Percentiles rank a stretch among this genome's conserved stretches.
Evolutionary conservation across 2,113 vertebrate species (phyloP).

Genomic region (Erythrocercus mccallii): DNA sequence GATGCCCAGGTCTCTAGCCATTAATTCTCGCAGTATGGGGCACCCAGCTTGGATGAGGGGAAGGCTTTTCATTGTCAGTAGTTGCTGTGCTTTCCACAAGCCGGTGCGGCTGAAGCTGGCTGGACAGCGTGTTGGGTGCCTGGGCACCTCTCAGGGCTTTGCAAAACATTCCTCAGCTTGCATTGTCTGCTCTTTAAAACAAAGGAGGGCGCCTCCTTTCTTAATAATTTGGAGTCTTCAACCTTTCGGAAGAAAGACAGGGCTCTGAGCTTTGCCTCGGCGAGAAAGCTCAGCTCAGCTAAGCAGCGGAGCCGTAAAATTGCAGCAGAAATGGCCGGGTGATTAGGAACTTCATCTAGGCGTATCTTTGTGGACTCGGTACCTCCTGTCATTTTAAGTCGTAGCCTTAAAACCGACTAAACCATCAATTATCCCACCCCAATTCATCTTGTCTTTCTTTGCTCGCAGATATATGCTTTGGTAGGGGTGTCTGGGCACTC

Average conservation of each 20-base stretch:
- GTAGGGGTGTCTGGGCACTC: not conserved
- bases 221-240: conserved; percentile 33
- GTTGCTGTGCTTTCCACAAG: conserved; percentile 68
- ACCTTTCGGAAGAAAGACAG: not conserved
- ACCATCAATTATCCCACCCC: not conserved
- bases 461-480: not conserved
- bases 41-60: conserved; percentile 75
- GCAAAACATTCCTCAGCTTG: conserved; percentile 44
- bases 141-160: conserved; percentile 55
- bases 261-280: not conserved
- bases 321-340: conserved; percentile 1
- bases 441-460: not conserved
- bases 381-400: not conserved
- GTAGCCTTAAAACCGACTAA: not conserved
- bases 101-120: conserved; percentile 50
- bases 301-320: not conserved
- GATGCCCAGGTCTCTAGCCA: conserved; percentile 82
- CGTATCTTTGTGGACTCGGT: not conserved
- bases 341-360: not conserved
- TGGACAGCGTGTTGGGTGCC: conserved; percentile 40
- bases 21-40: conserved; percentile 85
- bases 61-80: conserved; percentile 74
- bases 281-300: not conserved
- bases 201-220: conserved; percentile 57
- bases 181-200: conserved; percentile 46